Conservation (phyloP, 2,888 invertebrate species). For the Campoletis raptor region DNA sequence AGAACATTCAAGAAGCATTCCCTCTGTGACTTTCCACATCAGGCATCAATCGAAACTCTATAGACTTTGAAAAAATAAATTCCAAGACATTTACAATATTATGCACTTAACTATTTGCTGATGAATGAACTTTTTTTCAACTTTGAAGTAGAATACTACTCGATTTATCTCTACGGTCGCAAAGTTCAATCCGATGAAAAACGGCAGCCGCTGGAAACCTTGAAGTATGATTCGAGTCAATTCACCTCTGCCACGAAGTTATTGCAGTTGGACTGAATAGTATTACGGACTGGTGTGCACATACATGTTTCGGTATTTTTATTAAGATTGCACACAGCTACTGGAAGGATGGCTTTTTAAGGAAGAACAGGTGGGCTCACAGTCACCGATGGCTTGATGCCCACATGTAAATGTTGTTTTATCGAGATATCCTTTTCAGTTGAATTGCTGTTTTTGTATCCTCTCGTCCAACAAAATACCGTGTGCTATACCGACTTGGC, state of each 20-base stretch:
- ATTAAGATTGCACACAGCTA: neutral
- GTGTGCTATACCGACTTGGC: neutral
- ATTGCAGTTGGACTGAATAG: neutral
- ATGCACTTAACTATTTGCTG: neutral
- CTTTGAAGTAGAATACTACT: neutral
- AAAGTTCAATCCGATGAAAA: neutral
- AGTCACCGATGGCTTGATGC: neutral
- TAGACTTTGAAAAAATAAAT: neutral
- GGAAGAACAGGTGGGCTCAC: slow-evolving; percentile 4
- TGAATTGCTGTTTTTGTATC: neutral
- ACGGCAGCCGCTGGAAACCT: neutral
- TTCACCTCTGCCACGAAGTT: neutral
- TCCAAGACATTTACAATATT: neutral
- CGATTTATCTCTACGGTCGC: neutral
- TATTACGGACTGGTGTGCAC: neutral
- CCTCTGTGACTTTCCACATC: neutral
- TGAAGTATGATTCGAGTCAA: neutral
- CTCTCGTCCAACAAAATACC: neutral
- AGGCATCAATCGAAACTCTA: neutral
- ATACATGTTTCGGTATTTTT: neutral
- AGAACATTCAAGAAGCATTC: neutral
- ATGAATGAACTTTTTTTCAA: neutral
- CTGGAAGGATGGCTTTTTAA: neutral
- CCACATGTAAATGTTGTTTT: neutral
- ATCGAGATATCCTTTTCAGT: neutral